Base-by-base conservation (phyloP, 2,888 invertebrate species). In the Patella pellucida region DNA sequence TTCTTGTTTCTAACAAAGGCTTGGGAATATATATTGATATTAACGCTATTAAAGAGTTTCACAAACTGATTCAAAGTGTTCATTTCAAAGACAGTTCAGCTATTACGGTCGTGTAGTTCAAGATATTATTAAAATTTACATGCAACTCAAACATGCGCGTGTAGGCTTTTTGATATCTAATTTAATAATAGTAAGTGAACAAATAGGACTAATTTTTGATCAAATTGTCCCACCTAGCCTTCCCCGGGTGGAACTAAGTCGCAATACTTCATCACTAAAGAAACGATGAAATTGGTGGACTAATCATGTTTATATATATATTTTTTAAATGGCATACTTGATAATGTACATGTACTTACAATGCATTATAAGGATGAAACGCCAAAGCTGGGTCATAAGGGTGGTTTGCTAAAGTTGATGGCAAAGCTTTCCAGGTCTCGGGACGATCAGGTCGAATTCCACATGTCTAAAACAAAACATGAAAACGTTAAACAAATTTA, bases 261-360 rank as follows among this genome's bases (percentile, higher is more conserved):
- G 56, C 14, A 5, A 27, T 69, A 72, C 75, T 71, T 68, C 69
- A 69, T 41, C 41, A 41, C 41, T 41, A 7, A 31, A 31, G 31
- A 41, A 41, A 41, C 41, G 41, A 41, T 7, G 41, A 41, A 7
- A 9, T 9, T 9, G 7, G 41, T 9, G 41, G 41, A 41, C 9
- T 41, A 41, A 41, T 41, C 7, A 9, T 41, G 7, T 41, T 41
- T 41, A 9, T n/a, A n/a, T n/a, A n/a, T n/a, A 7, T 31, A 5
- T 19, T 16, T 5, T 62, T 16, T 27, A 5, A 52, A 12, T 23
- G 0, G 1, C 19, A 16, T 15, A 15, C 5, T 19, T 16, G 15
- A 15, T 52, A 19, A n/a, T 4, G 52, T 79, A 83, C 85, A n/a
- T 4, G 52, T 79, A 83, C 85, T 85, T 83, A 85, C 85, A 84